Base-by-base conservation (phyloP, 2,888 invertebrate genomes). In the Eudemis profundana region DNA sequence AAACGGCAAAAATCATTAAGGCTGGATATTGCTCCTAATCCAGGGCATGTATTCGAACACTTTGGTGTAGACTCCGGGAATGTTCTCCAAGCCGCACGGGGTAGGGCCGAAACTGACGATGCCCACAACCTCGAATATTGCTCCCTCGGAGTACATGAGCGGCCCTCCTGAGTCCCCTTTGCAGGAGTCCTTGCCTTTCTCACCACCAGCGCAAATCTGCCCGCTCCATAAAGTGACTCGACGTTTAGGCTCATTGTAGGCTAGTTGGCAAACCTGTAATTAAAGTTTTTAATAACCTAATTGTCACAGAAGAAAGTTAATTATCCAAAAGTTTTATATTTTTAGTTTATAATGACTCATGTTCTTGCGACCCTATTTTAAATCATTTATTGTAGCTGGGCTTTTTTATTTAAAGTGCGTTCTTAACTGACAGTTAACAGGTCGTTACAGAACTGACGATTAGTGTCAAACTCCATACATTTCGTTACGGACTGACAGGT, bases 141-240 rank as follows among this genome's bases (percentile, higher is more conserved):
- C 70, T 3, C 68, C 71, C 21, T 79, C 78, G 7, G 84, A 77
- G 14, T 76, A 78, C 92, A 94, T 94, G 14, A 95, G 84, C 0
- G 95, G 94, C 0, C 95, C 95, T 0, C 95, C 95, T 36, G 94
- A 94, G 72, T 95, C 95, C 0, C 95, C 94, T 29, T 87, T 79
- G 74, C 95, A 95, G 0, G 94, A 93, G 76, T 94, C 94, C 71
- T 89, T 89, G 3, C 91, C 92, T 10, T 74, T 76, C 44, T 83
- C 80, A 0, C 94, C 95, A 0, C 95, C 94, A 0, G 94, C 94
- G 76, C 95, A 95, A 0, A 95, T 67, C 68, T 87, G 87, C 1
- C 77, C 76, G 0, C 72, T 67, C 76, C 79, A 78, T 4, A 84
- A 66, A 0, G 65, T 61, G 0, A 76, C 63, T 3, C 56, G 68